Evolutionary conservation across 2,113 vertebrate species (phyloP), one percentile per base, ranked within the genome.

Genomic region (Callorhinus ursinus): DNA sequence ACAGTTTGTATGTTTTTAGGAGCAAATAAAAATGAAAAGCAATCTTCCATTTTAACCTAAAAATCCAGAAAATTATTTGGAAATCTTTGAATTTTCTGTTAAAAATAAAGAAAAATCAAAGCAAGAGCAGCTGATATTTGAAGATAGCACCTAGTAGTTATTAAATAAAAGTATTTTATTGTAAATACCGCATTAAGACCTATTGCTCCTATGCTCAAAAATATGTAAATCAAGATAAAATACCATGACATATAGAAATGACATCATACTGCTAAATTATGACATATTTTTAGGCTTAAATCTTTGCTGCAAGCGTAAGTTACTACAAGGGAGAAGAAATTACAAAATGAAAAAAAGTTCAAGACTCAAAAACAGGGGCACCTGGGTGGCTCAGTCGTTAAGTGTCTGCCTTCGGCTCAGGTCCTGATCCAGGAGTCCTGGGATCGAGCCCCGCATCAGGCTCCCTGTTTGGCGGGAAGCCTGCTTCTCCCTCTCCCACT

Each of bases 221-320:
- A 96, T 36, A 96, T 33, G 13, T 8, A 87, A 80, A 93, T 76
- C 53, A 88, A 93, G 42, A 95, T 46, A 95, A 87, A 96, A 90
- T 81, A 59, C 36, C 24, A 89, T 3, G 31, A 71, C 55, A 36
- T n/a, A 90, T 7, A 95, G 0, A 71, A 19, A 93, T 63, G 39
- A 42, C 71, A 86, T 53, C 57, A 96, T 11, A 88, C 2, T 57
- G 13, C 88, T 33, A 95, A 89, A 86, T 82, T 87, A 80, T 69
- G 28, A 95, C 4, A 49, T 57, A 96, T 39, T 85, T 98, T 94
- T n/a, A 92, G 39, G 55, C 24, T 96, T 98, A 90, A 94, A 86
- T 81, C 21, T 88, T 69, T 90, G 39, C 51, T 90, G 18, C 24
- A 96, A 92, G 53, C 82, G 76, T 72, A 96, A 88, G 53, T 67